Base-by-base conservation (phyloP, 2,113 vertebrate genomes). In the Crotalus tigris region DNA sequence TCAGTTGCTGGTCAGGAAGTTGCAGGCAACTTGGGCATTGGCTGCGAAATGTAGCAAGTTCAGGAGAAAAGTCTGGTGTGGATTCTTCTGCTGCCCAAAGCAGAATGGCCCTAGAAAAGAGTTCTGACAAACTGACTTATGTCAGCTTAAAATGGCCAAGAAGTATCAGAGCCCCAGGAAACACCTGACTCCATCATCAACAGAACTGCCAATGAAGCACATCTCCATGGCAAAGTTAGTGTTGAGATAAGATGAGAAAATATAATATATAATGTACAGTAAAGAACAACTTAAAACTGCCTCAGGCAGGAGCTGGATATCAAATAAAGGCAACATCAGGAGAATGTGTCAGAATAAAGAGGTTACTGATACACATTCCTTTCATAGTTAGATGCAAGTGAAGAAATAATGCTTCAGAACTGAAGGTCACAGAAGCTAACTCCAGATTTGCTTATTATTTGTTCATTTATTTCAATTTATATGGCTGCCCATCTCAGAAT, bases 381-480 rank as follows among this genome's bases (percentile, higher is more conserved):
- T 75, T 33, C 33, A 81, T 15, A 39, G n/a, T 81, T 81, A 81
- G 15, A 39, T 81, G 15, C 69, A 81, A 8, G 33, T 75, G 69
- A 75, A 5, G n/a, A 75, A 75, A 75, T 15, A 75, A 75, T 75
- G n/a, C 59, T 88, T 88, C 49, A 26, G 23, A 88, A 92, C 58
- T 64, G 86, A 69, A 59, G 54, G n/a, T 92, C 58, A 92, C 44
- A 88, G 64, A n/a, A 92, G 46, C n/a, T 92, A 59, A 86, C 54
- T 69, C 17, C 86, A 92, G 91, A 49, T 88, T 64, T 88, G 54
- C 39, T 88, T n/a, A 53, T 59, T 49, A 29, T 92, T 88, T 86
- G 87, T 39, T 59, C 5, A 0, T 39, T 75, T 75, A 33, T 75
- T 75, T 19, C 69, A 75, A 75, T 75, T 17, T 75, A 33, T 75